A percentile compares a stretch with the other conserved stretches of the same genome.
Evolutionary conservation across 2,113 vertebrate species (phyloP).

Genomic region (Pampusana beccarii): DNA sequence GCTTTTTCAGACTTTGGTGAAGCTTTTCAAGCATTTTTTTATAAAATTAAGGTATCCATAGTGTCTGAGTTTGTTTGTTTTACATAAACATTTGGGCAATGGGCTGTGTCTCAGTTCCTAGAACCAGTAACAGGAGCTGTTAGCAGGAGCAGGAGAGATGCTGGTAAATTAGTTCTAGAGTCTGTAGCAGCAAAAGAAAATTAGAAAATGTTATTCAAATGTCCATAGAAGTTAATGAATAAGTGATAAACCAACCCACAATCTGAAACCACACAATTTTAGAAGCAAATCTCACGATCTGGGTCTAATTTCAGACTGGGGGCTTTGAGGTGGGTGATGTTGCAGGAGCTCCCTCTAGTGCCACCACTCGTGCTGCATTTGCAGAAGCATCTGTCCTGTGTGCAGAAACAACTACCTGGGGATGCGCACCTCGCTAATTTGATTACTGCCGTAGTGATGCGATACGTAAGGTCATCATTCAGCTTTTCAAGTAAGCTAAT

Average conservation of each 20-base stretch:
- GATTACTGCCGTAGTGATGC: not conserved
- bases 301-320: not conserved
- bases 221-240: not conserved
- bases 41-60: not conserved
- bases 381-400: accelerated
- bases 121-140: not conserved
- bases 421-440: accelerated
- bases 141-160: not conserved
- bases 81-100: not conserved
- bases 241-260: not conserved
- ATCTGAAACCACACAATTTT: not conserved
- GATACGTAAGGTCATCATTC: not conserved
- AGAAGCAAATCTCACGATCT: not conserved
- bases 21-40: not conserved
- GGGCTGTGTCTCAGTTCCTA: not conserved
- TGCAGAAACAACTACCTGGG: not conserved
- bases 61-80: not conserved
- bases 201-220: not conserved
- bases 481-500: not conserved
- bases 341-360: conserved; percentile 24
- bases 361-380: not conserved
- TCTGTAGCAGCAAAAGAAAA: not conserved
- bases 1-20: not conserved
- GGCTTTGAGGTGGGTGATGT: not conserved
- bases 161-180: not conserved